Evolutionary conservation across 92 coral and sea anemone species (phyloP), one percentile per base, ranked within the genome.

Genomic region (Meandrina meandrites): DNA sequence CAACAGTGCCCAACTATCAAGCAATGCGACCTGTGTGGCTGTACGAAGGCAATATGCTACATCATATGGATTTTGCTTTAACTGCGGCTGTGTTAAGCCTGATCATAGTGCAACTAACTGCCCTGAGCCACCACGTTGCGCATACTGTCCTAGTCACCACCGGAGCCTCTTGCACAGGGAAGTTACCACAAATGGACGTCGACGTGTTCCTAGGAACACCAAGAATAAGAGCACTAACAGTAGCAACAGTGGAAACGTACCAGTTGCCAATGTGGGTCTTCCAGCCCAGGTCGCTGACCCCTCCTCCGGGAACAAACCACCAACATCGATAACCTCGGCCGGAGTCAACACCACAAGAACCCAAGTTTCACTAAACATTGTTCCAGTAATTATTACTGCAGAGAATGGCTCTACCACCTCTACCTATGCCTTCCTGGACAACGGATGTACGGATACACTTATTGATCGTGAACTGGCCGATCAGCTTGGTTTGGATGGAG

Each of bases 371-470:
- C 32, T 86, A 51, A 86, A 86, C 35, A 54, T 86, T 34, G 77
- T 86, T 0, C 89, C 89, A 36, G 79, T 86, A 48, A 62, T 31
- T 51, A 67, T 86, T 40, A 78, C 89, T 69, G 51, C 78, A 75
- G 85, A 2, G 64, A 86, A 86, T 79, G 81, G 77, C 51, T 45
- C 57, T 64, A 35, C 91, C 15, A 17, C 69, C 48, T 68, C 91
- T 24, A 90, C 93, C 62, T 90, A 90, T 48, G 89, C 93, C 42
- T 92, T 92, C 84, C 58, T 90, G 47, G 94, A 93, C 67, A 91
- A 81, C 81, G 92, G 94, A 30, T 91, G 94, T 64, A 93, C 90
- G 35, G 93, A 92, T 81, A 92, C 93, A 0, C 90, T 90, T 27
- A 86, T 88, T 30, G 96, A 88, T 86, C 80, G 35, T 18, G 73